Conservation (phyloP, 2,888 invertebrate species). For the Stramonita haemastoma region DNA sequence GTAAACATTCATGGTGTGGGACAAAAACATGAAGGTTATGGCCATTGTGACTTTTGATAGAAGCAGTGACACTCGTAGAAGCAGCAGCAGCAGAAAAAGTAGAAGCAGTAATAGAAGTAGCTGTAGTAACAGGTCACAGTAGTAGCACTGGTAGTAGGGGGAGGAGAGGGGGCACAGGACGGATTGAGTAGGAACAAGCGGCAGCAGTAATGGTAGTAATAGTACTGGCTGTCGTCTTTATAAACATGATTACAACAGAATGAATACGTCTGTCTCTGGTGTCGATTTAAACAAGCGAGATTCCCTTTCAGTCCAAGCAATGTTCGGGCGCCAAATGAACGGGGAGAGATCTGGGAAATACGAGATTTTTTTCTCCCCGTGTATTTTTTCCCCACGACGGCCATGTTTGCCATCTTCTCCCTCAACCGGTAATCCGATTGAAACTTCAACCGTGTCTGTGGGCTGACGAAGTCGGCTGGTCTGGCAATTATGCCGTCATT, state of each 20-base stretch:
- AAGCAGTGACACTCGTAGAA: no score
- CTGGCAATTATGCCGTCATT: conserved; percentile 29
- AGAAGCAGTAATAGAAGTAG: no score
- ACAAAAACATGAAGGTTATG: no score
- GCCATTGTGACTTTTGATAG: no score
- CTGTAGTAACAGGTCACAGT: no score
- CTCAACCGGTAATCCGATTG: conserved; percentile 31
- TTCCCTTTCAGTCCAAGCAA: not conserved
- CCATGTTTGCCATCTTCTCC: conserved; percentile 25
- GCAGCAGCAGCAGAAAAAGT: no score
- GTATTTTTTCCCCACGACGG: conserved; percentile 3
- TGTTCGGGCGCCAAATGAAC: not conserved
- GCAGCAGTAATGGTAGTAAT: not conserved
- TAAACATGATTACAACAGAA: not conserved
- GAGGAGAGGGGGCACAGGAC: not conserved
- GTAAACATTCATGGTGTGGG: no score
- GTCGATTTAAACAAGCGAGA: conserved; percentile 22
- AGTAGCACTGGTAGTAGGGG: no score
- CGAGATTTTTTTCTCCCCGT: not conserved
- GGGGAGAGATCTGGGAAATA: conserved; percentile 1
- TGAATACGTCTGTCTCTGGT: not conserved
- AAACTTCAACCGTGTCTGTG: conserved; percentile 28
- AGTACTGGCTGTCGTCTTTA: not conserved
- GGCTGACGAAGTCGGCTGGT: conserved; percentile 7
- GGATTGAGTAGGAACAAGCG: not conserved